Percentiles rank a stretch among this genome's conserved stretches.
These are phyloP conservation scores for Ecliptopera silaceata DNA, from an alignment of 2,888 invertebrate genomes.

Conservation along the genomic window DNA sequence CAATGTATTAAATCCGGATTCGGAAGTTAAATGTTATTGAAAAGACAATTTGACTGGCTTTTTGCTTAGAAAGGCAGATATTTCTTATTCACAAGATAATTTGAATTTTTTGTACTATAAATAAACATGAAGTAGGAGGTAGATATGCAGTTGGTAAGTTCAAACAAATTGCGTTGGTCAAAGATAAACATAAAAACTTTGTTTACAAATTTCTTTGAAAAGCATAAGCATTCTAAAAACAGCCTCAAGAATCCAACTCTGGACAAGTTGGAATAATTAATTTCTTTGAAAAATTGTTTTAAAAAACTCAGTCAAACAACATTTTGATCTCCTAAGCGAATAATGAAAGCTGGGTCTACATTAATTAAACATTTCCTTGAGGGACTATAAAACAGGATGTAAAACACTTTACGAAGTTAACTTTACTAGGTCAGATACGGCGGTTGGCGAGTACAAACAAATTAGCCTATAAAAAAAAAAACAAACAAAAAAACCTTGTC, in stretches of 20 bases:
- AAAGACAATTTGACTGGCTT: too few species aligned
- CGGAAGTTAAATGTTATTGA: too few species aligned
- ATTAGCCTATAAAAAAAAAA: constrained; percentile 2
- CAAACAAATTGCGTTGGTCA: too few species aligned
- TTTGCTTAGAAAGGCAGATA: too few species aligned
- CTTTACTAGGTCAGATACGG: constrained; percentile 21
- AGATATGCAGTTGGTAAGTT: too few species aligned
- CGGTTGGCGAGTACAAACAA: constrained; percentile 3
- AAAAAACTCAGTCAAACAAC: constrained; percentile 13
- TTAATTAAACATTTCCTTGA: constrained; percentile 28
- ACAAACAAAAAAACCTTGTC: too few species aligned
- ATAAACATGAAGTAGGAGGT: too few species aligned
- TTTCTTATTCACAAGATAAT: too few species aligned
- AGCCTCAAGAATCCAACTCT: background rate
- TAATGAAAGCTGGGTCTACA: constrained; percentile 24
- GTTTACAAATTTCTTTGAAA: too few species aligned
- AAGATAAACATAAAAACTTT: too few species aligned
- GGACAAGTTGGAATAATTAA: background rate
- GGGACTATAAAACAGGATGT: constrained; percentile 27
- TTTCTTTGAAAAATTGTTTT: constrained; percentile 6
- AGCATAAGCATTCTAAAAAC: background rate
- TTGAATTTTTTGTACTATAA: too few species aligned
- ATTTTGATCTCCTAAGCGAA: constrained; percentile 22
- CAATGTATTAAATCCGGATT: too few species aligned
- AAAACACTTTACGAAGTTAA: constrained; percentile 33